Conservation (phyloP, 2,888 invertebrate genomes). For the Spicauda simplicius region DNA sequence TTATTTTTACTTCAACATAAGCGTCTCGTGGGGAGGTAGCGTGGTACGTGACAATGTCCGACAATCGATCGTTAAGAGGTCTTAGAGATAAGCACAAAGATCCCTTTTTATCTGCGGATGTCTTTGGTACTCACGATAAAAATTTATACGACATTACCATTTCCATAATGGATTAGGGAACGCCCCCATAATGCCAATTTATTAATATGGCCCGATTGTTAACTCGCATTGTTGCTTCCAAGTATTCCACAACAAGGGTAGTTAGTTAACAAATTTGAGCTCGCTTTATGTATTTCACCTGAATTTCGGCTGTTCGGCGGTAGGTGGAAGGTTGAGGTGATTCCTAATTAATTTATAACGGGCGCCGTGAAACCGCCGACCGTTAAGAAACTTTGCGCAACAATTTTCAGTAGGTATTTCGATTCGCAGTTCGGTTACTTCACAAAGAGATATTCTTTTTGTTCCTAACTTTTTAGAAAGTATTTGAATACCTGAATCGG, state of each 20-base stretch:
- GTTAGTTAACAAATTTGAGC: slow-evolving; percentile 46
- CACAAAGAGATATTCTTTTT: slow-evolving; percentile 38
- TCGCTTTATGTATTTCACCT: slow-evolving; percentile 46
- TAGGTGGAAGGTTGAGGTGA: slow-evolving; percentile 46
- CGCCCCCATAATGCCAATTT: slow-evolving; percentile 12
- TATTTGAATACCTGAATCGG: slow-evolving; percentile 35
- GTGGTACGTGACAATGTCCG: slow-evolving; percentile 29
- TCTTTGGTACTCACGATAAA: slow-evolving; percentile 20
- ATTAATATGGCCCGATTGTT: slow-evolving; percentile 34
- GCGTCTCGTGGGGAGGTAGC: slow-evolving; percentile 11
- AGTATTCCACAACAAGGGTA: slow-evolving; percentile 58
- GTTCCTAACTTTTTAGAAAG: slow-evolving; percentile 28
- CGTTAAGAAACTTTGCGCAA: slow-evolving; percentile 46
- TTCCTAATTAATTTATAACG: slow-evolving; percentile 66
- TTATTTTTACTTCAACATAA: slow-evolving; percentile 23
- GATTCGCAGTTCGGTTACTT: slow-evolving; percentile 38
- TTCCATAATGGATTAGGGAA: slow-evolving; percentile 23
- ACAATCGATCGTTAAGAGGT: slow-evolving; percentile 26
- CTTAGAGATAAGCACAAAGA: slow-evolving; percentile 21
- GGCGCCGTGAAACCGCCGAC: slow-evolving; percentile 40
- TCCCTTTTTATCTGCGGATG: slow-evolving; percentile 21
- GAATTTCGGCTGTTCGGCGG: slow-evolving; percentile 39
- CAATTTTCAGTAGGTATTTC: slow-evolving; percentile 44
- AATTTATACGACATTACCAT: slow-evolving; percentile 19
- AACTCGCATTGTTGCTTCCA: slow-evolving; percentile 55